Evolutionary conservation across 2,113 vertebrate species (phyloP).

Genomic region (Triplophysa rosa): DNA sequence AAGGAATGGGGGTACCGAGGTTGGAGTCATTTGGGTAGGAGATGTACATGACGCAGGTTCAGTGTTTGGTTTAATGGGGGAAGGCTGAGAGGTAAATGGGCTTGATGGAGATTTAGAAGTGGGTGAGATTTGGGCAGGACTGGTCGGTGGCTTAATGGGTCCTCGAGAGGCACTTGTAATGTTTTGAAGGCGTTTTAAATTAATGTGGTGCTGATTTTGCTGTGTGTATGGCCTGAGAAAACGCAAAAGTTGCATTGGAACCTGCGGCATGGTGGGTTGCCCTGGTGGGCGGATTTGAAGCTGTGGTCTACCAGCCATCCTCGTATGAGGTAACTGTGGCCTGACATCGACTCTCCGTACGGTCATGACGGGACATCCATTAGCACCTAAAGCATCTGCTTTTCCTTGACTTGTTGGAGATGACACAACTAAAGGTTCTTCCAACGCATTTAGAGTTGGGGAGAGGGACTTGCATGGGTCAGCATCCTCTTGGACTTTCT

Average conservation of each 20-base stretch:
- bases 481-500: background rate
- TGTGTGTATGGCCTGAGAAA: constrained; percentile 60
- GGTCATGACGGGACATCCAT: constrained; percentile 56
- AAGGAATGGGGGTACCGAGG: background rate
- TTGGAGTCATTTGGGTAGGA: background rate
- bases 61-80: constrained; percentile 17
- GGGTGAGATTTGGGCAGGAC: background rate
- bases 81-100: constrained; percentile 36
- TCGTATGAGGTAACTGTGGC: constrained; percentile 68
- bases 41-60: constrained; percentile 5
- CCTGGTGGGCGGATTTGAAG: constrained; percentile 54
- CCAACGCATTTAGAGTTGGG: background rate
- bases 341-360: constrained; percentile 90
- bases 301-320: constrained; percentile 53
- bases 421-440: constrained; percentile 46
- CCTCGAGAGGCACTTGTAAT: constrained; percentile 10
- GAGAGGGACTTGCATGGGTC: background rate
- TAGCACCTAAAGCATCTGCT: constrained; percentile 57
- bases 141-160: constrained; percentile 6
- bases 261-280: constrained; percentile 3
- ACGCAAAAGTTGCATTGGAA: constrained; percentile 37
- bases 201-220: constrained; percentile 49
- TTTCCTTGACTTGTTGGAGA: constrained; percentile 1
- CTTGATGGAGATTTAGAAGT: constrained; percentile 10
- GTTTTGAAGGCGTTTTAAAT: constrained; percentile 47